A percentile compares a stretch with the other conserved stretches of the same genome.
Evolutionary conservation across 2,888 invertebrate species (phyloP).

Genomic region (Sarcophaga caerulescens): DNA sequence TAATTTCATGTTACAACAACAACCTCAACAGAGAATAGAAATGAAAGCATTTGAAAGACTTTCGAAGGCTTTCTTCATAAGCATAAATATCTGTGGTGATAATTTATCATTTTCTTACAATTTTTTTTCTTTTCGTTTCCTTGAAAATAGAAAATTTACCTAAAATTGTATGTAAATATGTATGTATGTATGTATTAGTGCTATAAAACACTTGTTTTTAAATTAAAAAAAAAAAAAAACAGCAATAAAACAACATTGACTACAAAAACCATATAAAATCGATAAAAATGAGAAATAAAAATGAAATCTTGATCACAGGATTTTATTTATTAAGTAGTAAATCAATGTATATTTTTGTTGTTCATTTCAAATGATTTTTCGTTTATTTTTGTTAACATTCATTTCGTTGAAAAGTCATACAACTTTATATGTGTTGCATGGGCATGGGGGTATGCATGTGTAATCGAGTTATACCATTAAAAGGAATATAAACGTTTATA

Average conservation of each 20-base stretch:
- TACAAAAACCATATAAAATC: background rate
- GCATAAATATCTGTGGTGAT: background rate
- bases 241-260: background rate
- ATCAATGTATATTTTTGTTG: conserved; percentile 37
- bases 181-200: background rate
- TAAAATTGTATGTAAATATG: background rate
- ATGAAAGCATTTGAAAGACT: too few relatives aligned
- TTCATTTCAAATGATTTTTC: background rate
- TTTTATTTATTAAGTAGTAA: conserved; percentile 62
- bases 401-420: background rate
- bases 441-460: too few relatives aligned
- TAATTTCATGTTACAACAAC: too few relatives aligned
- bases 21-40: too few relatives aligned
- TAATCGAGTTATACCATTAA: conserved; percentile 52
- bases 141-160: background rate
- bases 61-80: background rate
- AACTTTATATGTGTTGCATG: background rate
- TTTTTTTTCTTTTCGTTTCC: conserved; percentile 22
- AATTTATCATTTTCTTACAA: conserved; percentile 48
- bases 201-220: conserved; percentile 45
- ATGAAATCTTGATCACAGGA: conserved; percentile 46
- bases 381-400: background rate
- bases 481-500: conserved; percentile 74
- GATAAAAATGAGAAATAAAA: conserved; percentile 8
- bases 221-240: conserved; percentile 19